A percentile compares a stretch with the other conserved stretches of the same genome.
Evolutionary conservation across 2,797 vertebrate genomes (phyloP).

Genomic region (Gila robusta): DNA sequence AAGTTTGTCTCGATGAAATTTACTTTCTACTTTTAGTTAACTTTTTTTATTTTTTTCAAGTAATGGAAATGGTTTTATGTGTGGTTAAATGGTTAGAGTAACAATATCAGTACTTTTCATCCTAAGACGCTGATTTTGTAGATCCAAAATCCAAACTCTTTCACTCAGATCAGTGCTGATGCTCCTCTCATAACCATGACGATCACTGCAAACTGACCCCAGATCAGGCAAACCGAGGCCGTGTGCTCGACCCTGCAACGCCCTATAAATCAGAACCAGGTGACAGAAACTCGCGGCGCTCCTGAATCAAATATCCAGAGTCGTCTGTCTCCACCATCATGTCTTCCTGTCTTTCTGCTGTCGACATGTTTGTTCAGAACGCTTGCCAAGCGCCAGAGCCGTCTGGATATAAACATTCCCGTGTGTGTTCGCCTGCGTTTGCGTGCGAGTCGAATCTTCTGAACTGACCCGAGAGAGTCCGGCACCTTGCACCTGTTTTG

Average conservation of each 20-base stretch:
- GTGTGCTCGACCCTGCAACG: slow-evolving; percentile 34
- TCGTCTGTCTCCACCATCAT: slow-evolving; percentile 40
- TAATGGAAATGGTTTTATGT: neutral
- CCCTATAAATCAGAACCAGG: slow-evolving; percentile 61
- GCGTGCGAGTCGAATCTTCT: neutral
- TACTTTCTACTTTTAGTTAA: neutral
- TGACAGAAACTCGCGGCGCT: slow-evolving; percentile 52
- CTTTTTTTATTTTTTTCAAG: neutral
- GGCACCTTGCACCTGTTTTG: slow-evolving; percentile 53
- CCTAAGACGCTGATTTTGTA: neutral
- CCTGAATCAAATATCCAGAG: slow-evolving; percentile 56
- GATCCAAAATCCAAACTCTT: neutral
- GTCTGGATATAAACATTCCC: neutral
- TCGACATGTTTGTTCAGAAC: slow-evolving; percentile 54
- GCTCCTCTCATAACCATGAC: neutral
- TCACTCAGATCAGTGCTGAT: neutral
- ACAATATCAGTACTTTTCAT: neutral
- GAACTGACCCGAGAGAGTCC: slow-evolving; percentile 1
- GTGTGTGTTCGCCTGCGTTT: neutral
- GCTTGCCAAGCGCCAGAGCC: slow-evolving; percentile 33
- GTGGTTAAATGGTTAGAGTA: neutral
- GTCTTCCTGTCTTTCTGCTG: slow-evolving; percentile 55
- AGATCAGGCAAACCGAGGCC: slow-evolving; percentile 11
- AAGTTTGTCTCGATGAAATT: neutral
- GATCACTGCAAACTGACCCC: neutral